Evolutionary conservation across 2,113 vertebrate species (phyloP), one percentile per base, ranked within the genome.

Genomic region (Rhinichthys klamathensis): DNA sequence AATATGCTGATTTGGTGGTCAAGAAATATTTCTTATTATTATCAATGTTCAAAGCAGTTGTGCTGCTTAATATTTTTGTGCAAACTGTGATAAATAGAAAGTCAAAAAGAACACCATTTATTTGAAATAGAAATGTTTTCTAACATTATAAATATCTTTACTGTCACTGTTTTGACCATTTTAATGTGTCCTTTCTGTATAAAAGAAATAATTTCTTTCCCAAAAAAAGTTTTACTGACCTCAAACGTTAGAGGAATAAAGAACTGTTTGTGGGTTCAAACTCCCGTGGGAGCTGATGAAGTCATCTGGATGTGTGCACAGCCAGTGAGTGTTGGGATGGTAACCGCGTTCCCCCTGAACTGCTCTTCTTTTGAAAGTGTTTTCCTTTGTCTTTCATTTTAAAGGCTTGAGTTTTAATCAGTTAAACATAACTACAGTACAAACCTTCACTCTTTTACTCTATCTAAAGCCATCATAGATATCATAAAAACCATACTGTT

Each of bases 261-360:
- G 76, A 9, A 15, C 18, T 6, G 30, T 61, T 23, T 60, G 35
- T 38, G 8, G 60, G 51, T 81, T n/a, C 23, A 72, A 35, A 74
- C 73, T 86, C 79, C 8, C 74, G 81, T 81, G 51, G 80, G 61
- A 8, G 25, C 65, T 88, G 84, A 90, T 90, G 85, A 90, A 84
- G 87, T 84, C 75, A 86, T 23, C 88, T 89, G 90, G 92, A 82
- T 93, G 86, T 86, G 87, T 86, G 51, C 32, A 75, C 86, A 87
- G 82, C 84, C 49, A 4, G 25, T 84, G 54, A 86, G 79, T 84
- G 94, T 94, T 93, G 93, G 88, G 91, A 93, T 93, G 91, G 94
- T 88, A 94, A 94, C 94, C 58, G 10, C 60, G 63, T 84, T 82
- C 76, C 51, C 84, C 69, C 60, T 38, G 58, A 70, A 58, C 87